phyloP scores from a whole-genome alignment of 2,113 vertebrate genomes.

The Gallinago media region DNA sequence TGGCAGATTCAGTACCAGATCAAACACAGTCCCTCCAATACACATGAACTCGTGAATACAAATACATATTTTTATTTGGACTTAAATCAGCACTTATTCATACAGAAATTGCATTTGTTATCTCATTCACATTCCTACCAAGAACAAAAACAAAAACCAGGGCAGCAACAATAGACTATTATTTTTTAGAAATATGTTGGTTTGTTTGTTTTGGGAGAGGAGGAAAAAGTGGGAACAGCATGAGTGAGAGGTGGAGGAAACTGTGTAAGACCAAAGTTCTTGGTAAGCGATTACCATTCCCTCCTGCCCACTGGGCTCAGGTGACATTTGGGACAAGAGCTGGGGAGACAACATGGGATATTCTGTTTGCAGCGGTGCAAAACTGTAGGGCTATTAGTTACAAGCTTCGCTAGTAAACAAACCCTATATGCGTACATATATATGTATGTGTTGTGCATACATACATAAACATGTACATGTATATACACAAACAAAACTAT shows the following conservation, averaged over 20 bases:
- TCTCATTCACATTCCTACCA: not conserved
- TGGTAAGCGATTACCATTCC: not conserved
- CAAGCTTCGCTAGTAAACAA: not conserved
- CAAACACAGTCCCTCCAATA: not conserved
- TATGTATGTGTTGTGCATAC: rapidly evolving
- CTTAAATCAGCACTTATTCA: not conserved
- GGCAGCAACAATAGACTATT: not conserved
- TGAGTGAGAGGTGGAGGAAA: not conserved
- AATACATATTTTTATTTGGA: not conserved
- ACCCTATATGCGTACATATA: rapidly evolving
- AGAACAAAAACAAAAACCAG: not conserved
- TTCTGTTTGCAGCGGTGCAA: not conserved
- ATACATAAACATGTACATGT: not conserved
- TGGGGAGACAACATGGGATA: not conserved
- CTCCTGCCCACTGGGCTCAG: not conserved
- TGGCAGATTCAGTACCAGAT: not conserved
- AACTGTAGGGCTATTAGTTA: not conserved
- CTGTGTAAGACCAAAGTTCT: not conserved
- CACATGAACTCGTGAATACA: not conserved
- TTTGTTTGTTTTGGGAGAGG: not conserved
- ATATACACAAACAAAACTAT: not conserved
- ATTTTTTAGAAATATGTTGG: not conserved
- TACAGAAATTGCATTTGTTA: not conserved
- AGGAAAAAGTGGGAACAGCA: not conserved
- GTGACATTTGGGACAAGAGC: not conserved